Evolutionary conservation across 1,140 invertebrate species (phyloP), one percentile per base, ranked within the genome.

Genomic region (Trichoplusia ni): DNA sequence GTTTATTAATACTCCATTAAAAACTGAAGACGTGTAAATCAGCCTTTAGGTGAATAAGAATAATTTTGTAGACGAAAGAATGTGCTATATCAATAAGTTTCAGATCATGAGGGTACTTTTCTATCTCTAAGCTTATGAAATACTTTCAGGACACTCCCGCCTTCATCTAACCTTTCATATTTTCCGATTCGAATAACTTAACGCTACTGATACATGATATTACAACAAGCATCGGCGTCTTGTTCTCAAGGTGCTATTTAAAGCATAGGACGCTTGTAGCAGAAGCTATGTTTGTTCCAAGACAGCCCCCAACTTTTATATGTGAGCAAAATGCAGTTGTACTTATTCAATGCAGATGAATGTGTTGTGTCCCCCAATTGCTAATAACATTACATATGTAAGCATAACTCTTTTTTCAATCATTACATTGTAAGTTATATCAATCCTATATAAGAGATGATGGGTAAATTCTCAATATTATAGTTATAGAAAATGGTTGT

Each of bases 181-280:
- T n/a, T n/a, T n/a, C n/a, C n/a, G n/a, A n/a, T n/a, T n/a, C n/a
- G n/a, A n/a, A n/a, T n/a, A n/a, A n/a, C n/a, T n/a, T n/a, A n/a
- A n/a, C n/a, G n/a, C n/a, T n/a, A n/a, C n/a, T n/a, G n/a, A n/a
- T n/a, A n/a, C n/a, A n/a, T n/a, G n/a, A n/a, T n/a, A n/a, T n/a
- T n/a, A n/a, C n/a, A n/a, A 37, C 29, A 29, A 29, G 27, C 19
- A 29, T 27, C 44, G 38, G 38, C 38, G 14, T 58, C 38, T 8
- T 42, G 54, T 58, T 40, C 54, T 58, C 54, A 58, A 58, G 54
- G 23, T 38, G 38, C 54, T 58, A 58, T 58, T 58, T 40, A 13
- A 14, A 42, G 14, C 38, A 58, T 58, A 58, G 54, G 42, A 58
- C 27, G 18, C 54, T 58, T 58, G 54, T 19, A 54, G 49, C 37